phyloP scores from a whole-genome alignment of 2,888 invertebrate species.

The Perizoma flavofasciatum region DNA sequence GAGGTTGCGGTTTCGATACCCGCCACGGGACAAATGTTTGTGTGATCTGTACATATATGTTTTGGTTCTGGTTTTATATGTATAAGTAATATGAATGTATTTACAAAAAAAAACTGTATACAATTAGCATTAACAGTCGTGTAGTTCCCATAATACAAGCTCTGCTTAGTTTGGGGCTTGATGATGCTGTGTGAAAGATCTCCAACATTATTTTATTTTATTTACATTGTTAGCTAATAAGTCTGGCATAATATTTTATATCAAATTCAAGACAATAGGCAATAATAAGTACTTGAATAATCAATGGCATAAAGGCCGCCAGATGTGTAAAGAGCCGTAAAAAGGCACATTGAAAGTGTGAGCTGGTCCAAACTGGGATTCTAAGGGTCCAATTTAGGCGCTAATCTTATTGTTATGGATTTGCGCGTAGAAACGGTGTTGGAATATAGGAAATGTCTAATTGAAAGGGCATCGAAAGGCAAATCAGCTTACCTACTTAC shows the following conservation, averaged over 20 bases:
- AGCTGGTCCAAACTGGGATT: slow-evolving; percentile 30
- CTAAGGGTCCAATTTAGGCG: slow-evolving; percentile 30
- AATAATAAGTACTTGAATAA: slow-evolving; percentile 24
- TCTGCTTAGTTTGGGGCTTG: no score
- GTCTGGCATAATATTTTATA: slow-evolving; percentile 18
- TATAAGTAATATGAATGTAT: no score
- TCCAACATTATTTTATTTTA: no score
- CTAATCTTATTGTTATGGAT: slow-evolving; percentile 37
- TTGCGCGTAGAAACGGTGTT: slow-evolving; percentile 21
- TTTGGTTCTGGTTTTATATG: no score
- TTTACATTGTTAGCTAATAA: slow-evolving; percentile 11
- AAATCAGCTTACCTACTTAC: slow-evolving; percentile 2
- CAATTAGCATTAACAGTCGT: no score
- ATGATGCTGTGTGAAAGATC: no score
- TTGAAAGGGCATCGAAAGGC: slow-evolving; percentile 26
- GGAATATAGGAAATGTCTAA: slow-evolving; percentile 17
- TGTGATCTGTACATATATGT: no score
- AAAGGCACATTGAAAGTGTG: slow-evolving; percentile 33
- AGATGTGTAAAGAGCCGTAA: slow-evolving; percentile 31
- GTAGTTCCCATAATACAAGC: no score
- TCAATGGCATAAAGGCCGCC: slow-evolving; percentile 26
- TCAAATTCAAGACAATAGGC: slow-evolving; percentile 31
- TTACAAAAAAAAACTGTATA: no score
- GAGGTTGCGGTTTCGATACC: no score
- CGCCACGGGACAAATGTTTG: no score